Evolutionary conservation across 2,888 invertebrate genomes (phyloP).

Genomic region (Lepidonotus clava): DNA sequence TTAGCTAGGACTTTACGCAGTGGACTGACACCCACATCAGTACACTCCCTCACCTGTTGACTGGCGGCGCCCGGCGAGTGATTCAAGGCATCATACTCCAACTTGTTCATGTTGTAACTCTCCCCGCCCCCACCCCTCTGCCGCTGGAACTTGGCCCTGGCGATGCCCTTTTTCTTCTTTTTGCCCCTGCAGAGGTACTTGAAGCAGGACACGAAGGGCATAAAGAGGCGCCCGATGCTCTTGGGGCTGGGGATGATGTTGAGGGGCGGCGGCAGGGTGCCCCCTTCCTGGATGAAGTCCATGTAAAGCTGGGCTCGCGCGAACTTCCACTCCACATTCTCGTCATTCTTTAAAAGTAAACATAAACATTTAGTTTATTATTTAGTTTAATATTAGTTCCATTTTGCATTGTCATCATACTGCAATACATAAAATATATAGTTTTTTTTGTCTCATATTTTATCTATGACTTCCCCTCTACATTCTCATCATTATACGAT

Average conservation of each 20-base stretch:
- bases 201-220: constrained; percentile 39
- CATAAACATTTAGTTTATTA: neutral
- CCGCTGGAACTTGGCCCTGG: constrained; percentile 32
- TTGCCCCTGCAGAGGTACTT: neutral
- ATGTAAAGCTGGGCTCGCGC: constrained; percentile 77
- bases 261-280: constrained; percentile 82
- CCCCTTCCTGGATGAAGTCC: constrained; percentile 81
- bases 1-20: too few relatives aligned
- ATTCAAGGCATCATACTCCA: constrained; percentile 52
- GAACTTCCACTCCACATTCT: constrained; percentile 79
- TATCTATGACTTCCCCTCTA: too few relatives aligned
- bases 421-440: too few relatives aligned
- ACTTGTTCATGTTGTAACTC: constrained; percentile 54
- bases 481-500: too few relatives aligned
- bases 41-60: constrained; percentile 48
- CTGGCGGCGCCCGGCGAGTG: constrained; percentile 33
- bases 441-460: too few relatives aligned
- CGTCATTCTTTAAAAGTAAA: constrained; percentile 70
- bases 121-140: constrained; percentile 4
- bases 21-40: too few relatives aligned
- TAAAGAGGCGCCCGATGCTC: constrained; percentile 44
- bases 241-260: constrained; percentile 72
- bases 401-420: too few relatives aligned
- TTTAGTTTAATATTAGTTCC: too few relatives aligned
- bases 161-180: constrained; percentile 6